Evolutionary conservation across 1,140 invertebrate genomes (phyloP), one percentile per base, ranked within the genome.

Genomic region (Cherax destructor): DNA sequence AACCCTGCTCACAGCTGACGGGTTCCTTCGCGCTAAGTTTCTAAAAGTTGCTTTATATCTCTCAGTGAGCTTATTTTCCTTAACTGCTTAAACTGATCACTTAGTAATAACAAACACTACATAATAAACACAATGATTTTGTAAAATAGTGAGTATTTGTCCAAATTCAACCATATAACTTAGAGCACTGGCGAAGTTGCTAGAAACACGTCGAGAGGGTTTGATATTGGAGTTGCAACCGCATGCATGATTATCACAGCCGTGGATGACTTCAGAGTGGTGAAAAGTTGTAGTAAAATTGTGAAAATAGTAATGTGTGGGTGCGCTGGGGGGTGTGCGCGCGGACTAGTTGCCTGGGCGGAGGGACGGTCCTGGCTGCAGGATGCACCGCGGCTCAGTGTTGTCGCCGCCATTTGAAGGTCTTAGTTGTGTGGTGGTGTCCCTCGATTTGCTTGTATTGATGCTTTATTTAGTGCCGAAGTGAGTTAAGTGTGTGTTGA

Each of bases 381-480:
- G 88, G 88, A 18, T 30, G 88, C 56, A 49, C 72, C 74, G 83
- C 88, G 88, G 88, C 88, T 91, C 88, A 91, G 88, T 91, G 81
- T 91, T 84, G 88, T 85, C 88, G 88, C 88, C 88, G 88, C 88
- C 88, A 91, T 91, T 91, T 65, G 83, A 83, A 85, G 88, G 88
- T 91, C 88, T 85, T 85, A 74, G 81, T 80, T 47, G 88, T 85
- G 88, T 85, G 81, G 74, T 76, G 74, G 81, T 85, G 88, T 84
- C 74, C 72, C 83, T 77, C 88, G 72, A 61, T 49, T 84, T 65
- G 69, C 83, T 78, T 84, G 81, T 91, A 85, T 91, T 91, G 88
- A 76, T 85, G 88, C 88, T 85, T 91, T 84, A 91, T 91, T 85
- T n/a, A 78, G 88, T 91, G 88, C 61, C 61, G 81, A 78, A 85